phyloP scores from a whole-genome alignment of 1,140 invertebrate species.

The Coenobita brevimanus region DNA sequence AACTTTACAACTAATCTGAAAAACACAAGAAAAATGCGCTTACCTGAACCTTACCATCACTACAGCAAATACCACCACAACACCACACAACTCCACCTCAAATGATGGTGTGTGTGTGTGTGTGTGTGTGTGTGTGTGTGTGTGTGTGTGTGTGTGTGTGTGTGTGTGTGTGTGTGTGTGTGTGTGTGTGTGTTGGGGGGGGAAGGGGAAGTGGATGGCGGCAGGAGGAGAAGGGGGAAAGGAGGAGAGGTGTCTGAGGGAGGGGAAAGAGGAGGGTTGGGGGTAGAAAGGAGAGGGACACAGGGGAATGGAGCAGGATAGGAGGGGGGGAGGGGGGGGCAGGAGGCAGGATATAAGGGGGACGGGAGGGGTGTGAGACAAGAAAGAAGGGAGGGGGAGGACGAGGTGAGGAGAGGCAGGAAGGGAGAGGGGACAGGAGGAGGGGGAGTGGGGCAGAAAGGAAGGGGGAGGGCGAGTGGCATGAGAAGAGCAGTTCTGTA shows the following conservation, averaged over 20 bases:
- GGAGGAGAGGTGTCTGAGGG: not conserved
- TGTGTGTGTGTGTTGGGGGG: not conserved
- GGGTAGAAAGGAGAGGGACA: not conserved
- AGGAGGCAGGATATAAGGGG: not conserved
- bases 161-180: slow-evolving; percentile 14
- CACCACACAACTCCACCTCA: too few relatives aligned
- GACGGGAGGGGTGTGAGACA: not conserved
- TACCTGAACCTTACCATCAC: too few relatives aligned
- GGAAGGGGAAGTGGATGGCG: not conserved
- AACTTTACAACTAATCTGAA: too few relatives aligned
- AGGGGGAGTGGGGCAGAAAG: too few relatives aligned
- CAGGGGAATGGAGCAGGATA: not conserved
- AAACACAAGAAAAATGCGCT: too few relatives aligned
- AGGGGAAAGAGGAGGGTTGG: not conserved
- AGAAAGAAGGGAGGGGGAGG: slow-evolving; percentile 16
- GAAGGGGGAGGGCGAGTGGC: too few relatives aligned
- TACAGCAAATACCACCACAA: too few relatives aligned
- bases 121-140: too few relatives aligned
- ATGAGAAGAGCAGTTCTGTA: too few relatives aligned
- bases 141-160: slow-evolving; percentile 35
- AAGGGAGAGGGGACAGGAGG: too few relatives aligned
- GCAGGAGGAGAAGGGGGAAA: not conserved
- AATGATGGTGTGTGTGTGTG: too few relatives aligned
- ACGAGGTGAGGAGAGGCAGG: too few relatives aligned
- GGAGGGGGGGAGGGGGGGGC: not conserved